A percentile compares a stretch with the other conserved stretches of the same genome.
phyloP scores from a whole-genome alignment of 2,797 vertebrate genomes.

The Ceryle rudis region DNA sequence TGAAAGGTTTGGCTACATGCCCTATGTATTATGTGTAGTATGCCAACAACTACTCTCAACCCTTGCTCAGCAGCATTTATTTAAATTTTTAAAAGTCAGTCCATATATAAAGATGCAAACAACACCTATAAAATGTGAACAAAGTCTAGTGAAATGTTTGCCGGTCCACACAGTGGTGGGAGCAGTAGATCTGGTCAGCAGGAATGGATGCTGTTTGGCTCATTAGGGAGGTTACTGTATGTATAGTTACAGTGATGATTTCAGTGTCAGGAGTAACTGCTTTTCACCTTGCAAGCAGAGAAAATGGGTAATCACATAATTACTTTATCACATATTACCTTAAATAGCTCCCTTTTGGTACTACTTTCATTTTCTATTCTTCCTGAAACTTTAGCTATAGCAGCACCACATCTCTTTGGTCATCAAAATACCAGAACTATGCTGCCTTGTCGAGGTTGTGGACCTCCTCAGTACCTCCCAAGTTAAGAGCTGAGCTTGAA shows the following conservation, averaged over 20 bases:
- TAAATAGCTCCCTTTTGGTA: background rate
- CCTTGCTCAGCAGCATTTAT: background rate
- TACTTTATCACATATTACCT: background rate
- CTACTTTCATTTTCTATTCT: background rate
- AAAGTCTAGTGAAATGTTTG: background rate
- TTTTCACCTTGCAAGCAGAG: background rate
- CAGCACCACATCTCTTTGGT: background rate
- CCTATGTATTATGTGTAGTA: fast-evolving
- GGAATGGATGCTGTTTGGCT: background rate
- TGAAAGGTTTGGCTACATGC: background rate
- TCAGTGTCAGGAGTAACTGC: background rate
- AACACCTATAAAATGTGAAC: background rate
- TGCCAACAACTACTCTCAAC: background rate
- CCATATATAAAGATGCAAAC: background rate
- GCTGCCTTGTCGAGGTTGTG: background rate
- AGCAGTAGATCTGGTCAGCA: background rate
- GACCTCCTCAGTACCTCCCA: background rate
- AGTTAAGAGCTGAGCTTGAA: background rate
- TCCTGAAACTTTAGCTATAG: background rate
- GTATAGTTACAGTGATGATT: background rate
- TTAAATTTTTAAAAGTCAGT: background rate
- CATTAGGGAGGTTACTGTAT: background rate
- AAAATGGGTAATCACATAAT: background rate
- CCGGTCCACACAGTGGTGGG: background rate
- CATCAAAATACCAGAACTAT: background rate